Conservation (phyloP, 92 coral and sea anemone species). For the Isaurus tuberculatus region DNA sequence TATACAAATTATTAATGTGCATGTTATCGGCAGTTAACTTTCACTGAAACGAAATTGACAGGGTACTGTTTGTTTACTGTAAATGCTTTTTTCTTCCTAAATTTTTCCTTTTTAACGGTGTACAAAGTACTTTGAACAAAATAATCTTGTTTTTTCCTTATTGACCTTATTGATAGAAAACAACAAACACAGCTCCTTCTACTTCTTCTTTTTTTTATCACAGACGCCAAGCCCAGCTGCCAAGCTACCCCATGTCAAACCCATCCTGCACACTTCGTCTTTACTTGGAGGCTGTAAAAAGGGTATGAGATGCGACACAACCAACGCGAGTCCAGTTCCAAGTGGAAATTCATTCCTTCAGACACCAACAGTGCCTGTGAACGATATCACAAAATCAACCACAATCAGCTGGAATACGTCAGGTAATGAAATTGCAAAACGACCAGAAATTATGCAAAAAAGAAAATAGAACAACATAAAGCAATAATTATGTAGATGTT, state of each 20-base stretch:
- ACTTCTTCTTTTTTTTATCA: not conserved
- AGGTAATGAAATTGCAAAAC: not conserved
- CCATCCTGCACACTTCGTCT: not conserved
- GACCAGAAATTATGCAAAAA: too few relatives aligned
- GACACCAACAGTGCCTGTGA: not conserved
- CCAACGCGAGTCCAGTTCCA: not conserved
- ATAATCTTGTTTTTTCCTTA: too few relatives aligned
- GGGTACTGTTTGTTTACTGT: too few relatives aligned
- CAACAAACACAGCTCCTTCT: too few relatives aligned
- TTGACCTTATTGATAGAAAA: too few relatives aligned
- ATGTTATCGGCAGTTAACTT: too few relatives aligned
- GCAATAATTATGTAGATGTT: not conserved
- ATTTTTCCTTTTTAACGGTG: too few relatives aligned
- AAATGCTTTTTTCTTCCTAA: too few relatives aligned
- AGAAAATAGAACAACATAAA: not conserved
- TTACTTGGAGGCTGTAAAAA: not conserved
- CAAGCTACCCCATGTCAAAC: not conserved
- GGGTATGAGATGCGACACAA: not conserved
- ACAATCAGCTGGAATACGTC: not conserved
- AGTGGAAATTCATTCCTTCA: not conserved
- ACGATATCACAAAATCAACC: too few relatives aligned
- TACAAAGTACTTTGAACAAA: too few relatives aligned
- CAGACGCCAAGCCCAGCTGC: not conserved
- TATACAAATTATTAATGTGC: too few relatives aligned
- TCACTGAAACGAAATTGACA: too few relatives aligned